A percentile compares a stretch with the other conserved stretches of the same genome.
These are phyloP conservation scores for Micromys minutus DNA, from an alignment of 2,113 vertebrate species.

Conservation along the genomic window DNA sequence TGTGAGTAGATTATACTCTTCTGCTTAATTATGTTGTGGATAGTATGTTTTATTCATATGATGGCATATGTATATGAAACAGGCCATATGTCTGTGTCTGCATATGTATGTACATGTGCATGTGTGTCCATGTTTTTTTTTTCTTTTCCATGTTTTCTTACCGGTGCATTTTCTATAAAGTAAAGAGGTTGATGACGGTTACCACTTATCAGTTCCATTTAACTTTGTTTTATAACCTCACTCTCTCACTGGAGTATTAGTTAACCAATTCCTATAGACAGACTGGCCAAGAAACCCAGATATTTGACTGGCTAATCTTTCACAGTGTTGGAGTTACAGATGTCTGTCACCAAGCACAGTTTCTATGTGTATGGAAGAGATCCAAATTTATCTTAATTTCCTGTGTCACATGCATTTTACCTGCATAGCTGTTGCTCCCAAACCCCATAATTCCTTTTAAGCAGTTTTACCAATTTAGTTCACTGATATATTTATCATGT, in stretches of 20 bases:
- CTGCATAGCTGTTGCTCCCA: not conserved
- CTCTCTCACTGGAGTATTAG: too few relatives aligned
- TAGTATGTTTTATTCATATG: not conserved
- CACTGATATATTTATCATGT: not conserved
- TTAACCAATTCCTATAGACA: not conserved
- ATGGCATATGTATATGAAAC: not conserved
- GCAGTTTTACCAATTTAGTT: not conserved
- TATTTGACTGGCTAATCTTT: not conserved
- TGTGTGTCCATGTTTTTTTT: too few relatives aligned
- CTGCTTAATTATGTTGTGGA: not conserved
- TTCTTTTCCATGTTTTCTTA: too few relatives aligned
- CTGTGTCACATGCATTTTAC: not conserved
- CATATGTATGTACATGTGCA: too few relatives aligned
- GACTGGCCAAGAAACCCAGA: too few relatives aligned
- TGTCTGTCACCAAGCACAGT: not conserved
- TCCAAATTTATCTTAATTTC: not conserved
- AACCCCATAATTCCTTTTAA: not conserved
- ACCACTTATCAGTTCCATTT: not conserved
- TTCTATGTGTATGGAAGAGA: not conserved
- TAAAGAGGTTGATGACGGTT: not conserved
- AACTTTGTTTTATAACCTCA: not conserved
- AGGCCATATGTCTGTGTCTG: too few relatives aligned
- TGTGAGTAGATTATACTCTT: not conserved
- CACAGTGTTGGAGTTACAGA: not conserved
- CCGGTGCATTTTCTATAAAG: not conserved